Evolutionary conservation across 2,888 invertebrate genomes (phyloP), one percentile per base, ranked within the genome.

Genomic region (Nemotelus nigrinus): DNA sequence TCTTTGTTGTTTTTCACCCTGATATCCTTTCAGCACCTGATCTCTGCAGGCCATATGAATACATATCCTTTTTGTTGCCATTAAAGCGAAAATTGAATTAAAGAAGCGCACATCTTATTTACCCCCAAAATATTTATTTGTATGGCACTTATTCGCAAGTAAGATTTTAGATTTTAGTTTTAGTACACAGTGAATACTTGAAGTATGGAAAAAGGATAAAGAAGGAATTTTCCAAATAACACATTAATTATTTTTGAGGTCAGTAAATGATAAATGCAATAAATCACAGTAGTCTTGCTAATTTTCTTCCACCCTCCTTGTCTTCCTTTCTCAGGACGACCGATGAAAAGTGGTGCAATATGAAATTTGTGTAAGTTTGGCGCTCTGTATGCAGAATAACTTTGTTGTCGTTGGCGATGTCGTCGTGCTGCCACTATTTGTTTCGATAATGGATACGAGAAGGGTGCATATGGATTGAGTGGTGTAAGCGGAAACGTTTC

Each of bases 11-110:
- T 10, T 3, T 57, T 57, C 25, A 3, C 57, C 57, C 5, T 57
- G 10, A 57, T 4, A 25, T 25, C 4, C 25, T 10, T 57, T 25
- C 25, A n/a, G 58, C 7, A 3, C 41, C 43, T 4, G 7, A 41
- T n/a, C 43, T 63, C 43, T 41, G 39, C 10, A 39, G 4, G 43
- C 63, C 1, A 63, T 7, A n/a, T 58, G 58, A n/a, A 58, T 4
- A 10, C 48, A 4, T 8, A 50, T 68, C 44, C 47, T 44, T 65
- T 65, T 50, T 68, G 5, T 44, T 50, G n/a, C 50, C 3, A n/a
- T 55, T 70, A 41, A 60, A 60, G 63, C 10, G 63, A 48, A 60
- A 74, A 74, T 74, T 74, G 74, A 74, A 63, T 74, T 74, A 74
- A 74, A 74, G 74, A n/a, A 6, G 60, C 25, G 25, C 39, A 48